Conservation (phyloP, 2,113 vertebrate species). For the Tachysurus vachellii region DNA sequence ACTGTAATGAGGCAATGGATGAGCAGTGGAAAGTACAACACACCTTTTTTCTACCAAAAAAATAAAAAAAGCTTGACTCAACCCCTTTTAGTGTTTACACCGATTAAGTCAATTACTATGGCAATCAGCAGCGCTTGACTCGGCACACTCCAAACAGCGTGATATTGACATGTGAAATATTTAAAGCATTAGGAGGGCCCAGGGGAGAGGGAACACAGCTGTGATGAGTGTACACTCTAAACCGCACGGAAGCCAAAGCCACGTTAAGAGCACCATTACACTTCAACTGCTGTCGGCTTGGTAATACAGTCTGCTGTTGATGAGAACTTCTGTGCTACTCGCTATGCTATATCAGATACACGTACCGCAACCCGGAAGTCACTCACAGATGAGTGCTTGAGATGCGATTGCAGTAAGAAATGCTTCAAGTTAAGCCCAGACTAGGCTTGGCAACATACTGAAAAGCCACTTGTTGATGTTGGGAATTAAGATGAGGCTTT, state of each 20-base stretch:
- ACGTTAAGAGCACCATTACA: slow-evolving; percentile 66
- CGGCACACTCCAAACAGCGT: slow-evolving; percentile 78
- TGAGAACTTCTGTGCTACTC: slow-evolving; percentile 35
- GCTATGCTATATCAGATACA: not conserved
- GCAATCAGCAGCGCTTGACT: slow-evolving; percentile 79
- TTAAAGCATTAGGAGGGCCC: slow-evolving; percentile 79
- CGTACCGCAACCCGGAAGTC: slow-evolving; percentile 20
- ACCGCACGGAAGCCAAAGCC: slow-evolving; percentile 69
- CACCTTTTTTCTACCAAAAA: slow-evolving; percentile 34
- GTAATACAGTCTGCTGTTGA: slow-evolving; percentile 59
- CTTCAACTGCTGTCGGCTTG: slow-evolving; percentile 58
- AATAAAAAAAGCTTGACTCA: slow-evolving; percentile 63
- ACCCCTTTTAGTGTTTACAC: slow-evolving; percentile 72
- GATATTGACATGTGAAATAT: slow-evolving; percentile 82
- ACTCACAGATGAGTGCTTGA: not conserved
- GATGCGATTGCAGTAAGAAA: slow-evolving; percentile 12
- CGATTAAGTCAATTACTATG: slow-evolving; percentile 79
- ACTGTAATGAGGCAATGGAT: slow-evolving; percentile 21
- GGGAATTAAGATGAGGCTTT: slow-evolving; percentile 34
- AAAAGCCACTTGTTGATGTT: slow-evolving; percentile 38
- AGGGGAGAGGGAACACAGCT: slow-evolving; percentile 74
- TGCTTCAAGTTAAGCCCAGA: slow-evolving; percentile 26
- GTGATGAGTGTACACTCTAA: slow-evolving; percentile 77
- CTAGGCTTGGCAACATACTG: slow-evolving; percentile 10
- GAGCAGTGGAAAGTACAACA: slow-evolving; percentile 25